phyloP scores from a whole-genome alignment of 2,888 invertebrate species.

The Muschampia staudingeri region DNA sequence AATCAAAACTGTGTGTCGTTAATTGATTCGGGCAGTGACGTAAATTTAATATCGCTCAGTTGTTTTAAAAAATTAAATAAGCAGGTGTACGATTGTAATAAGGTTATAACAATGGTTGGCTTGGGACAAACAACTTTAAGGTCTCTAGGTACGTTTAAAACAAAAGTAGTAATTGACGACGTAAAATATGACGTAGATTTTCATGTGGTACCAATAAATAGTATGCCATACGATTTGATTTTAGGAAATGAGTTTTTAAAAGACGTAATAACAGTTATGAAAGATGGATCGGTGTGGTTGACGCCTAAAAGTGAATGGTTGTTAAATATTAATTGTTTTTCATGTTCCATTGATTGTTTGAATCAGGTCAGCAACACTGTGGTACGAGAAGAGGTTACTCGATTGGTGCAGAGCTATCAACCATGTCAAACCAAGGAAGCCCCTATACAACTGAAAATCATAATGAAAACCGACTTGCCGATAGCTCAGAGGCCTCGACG shows the following conservation, averaged over 20 bases:
- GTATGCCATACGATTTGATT: not conserved
- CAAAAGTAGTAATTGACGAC: not conserved
- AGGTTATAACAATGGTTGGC: not conserved
- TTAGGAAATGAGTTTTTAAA: not conserved
- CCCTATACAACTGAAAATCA: not conserved
- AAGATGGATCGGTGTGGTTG: not conserved
- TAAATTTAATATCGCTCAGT: not conserved
- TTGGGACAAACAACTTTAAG: not conserved
- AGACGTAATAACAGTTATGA: not conserved
- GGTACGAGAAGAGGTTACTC: not conserved
- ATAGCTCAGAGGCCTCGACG: not conserved
- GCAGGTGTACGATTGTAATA: not conserved
- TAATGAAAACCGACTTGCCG: not conserved
- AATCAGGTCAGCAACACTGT: too few species aligned
- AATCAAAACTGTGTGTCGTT: not conserved
- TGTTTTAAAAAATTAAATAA: not conserved
- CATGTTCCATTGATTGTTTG: too few species aligned
- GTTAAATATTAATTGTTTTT: not conserved
- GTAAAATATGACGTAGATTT: not conserved
- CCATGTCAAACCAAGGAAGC: not conserved
- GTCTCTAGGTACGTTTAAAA: not conserved
- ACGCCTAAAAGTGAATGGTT: not conserved
- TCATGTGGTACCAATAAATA: not conserved
- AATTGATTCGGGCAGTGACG: conserved; percentile 1
- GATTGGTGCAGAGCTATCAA: not conserved